A percentile compares a stretch with the other conserved stretches of the same genome.
phyloP scores from a whole-genome alignment of 2,888 invertebrate genomes.

The Agrilus mali region DNA sequence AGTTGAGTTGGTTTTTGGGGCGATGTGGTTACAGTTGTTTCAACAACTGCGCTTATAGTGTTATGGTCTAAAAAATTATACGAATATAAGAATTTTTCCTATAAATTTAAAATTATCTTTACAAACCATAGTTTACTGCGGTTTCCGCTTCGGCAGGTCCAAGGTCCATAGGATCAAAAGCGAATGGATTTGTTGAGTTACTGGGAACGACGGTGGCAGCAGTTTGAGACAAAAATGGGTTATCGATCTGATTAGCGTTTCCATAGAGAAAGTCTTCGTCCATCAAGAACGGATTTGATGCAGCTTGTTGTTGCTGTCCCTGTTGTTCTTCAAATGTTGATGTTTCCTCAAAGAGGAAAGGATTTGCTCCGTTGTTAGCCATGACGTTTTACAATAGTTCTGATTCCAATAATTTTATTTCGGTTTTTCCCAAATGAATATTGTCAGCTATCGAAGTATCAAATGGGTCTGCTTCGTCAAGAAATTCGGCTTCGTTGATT shows the following conservation, averaged over 20 bases:
- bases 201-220: constrained; percentile 23
- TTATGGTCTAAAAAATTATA: no score
- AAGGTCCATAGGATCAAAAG: constrained; percentile 35
- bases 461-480: constrained; percentile 59
- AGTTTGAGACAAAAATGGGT: constrained; percentile 54
- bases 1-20: constrained; percentile 34
- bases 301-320: constrained; percentile 38
- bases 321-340: constrained; percentile 39
- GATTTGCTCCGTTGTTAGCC: constrained; percentile 50
- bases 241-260: constrained; percentile 35
- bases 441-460: constrained; percentile 70
- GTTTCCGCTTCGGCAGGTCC: constrained; percentile 25
- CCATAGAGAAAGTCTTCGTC: constrained; percentile 31
- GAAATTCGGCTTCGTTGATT: constrained; percentile 36
- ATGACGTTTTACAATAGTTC: constrained; percentile 44
- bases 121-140: constrained; percentile 5
- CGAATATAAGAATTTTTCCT: no score
- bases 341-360: constrained; percentile 58
- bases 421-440: constrained; percentile 63
- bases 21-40: constrained; percentile 9
- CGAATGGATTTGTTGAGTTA: constrained; percentile 53
- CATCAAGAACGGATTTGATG: constrained; percentile 58
- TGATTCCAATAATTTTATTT: constrained; percentile 64
- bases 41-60: no score
- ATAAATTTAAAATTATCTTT: no score